phyloP scores from a whole-genome alignment of 2,797 vertebrate species.

The Siniperca obscura region DNA sequence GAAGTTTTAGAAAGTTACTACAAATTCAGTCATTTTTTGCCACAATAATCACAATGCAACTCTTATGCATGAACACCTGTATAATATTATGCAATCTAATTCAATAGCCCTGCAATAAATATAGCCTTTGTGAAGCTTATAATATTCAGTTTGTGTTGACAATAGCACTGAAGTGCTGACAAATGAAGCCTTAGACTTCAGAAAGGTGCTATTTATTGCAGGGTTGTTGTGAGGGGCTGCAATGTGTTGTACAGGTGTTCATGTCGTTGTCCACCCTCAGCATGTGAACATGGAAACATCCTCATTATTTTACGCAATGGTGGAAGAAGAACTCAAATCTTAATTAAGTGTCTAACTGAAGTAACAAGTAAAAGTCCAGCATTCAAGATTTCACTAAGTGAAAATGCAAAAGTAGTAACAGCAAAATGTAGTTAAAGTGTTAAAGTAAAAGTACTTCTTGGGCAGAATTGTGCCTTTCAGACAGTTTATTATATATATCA shows the following conservation, averaged over 20 bases:
- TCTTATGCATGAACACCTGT: slow-evolving; percentile 34
- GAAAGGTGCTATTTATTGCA: slow-evolving; percentile 35
- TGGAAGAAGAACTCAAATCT: too few species aligned
- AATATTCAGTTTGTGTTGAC: slow-evolving; percentile 30
- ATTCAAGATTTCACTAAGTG: too few species aligned
- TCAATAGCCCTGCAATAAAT: slow-evolving; percentile 35
- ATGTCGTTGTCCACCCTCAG: slow-evolving; percentile 19
- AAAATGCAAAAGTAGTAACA: too few species aligned
- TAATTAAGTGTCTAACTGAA: too few species aligned
- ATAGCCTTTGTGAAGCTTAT: slow-evolving; percentile 23
- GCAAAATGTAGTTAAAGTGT: too few species aligned
- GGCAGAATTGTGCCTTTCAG: too few species aligned
- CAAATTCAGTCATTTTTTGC: neutral
- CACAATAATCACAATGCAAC: neutral
- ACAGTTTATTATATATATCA: too few species aligned
- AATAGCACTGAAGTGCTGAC: slow-evolving; percentile 37
- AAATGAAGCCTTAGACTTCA: slow-evolving; percentile 33
- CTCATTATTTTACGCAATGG: slow-evolving; percentile 10
- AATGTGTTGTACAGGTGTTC: slow-evolving; percentile 41
- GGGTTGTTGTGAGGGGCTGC: slow-evolving; percentile 15
- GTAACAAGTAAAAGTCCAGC: too few species aligned
- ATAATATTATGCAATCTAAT: slow-evolving; percentile 15
- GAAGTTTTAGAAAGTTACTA: neutral
- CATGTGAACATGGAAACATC: slow-evolving; percentile 30
- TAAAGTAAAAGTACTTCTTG: too few species aligned